Conservation (phyloP, 2,797 vertebrate genomes). For the Parotocinclus haroldoi region DNA sequence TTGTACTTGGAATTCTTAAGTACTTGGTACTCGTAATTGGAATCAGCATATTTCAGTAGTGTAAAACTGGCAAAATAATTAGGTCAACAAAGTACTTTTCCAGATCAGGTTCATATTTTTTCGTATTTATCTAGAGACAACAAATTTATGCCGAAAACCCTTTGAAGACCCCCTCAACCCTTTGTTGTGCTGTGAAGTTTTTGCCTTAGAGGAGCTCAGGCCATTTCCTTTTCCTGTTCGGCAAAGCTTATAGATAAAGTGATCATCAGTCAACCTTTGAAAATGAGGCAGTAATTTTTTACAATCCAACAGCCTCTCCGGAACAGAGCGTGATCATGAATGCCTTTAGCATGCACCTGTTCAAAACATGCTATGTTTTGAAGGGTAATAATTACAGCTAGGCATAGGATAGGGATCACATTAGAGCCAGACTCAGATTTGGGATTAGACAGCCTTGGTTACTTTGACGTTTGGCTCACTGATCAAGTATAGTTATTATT, state of each 20-base stretch:
- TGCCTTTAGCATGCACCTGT: conserved; percentile 1
- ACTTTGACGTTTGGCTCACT: too few species aligned
- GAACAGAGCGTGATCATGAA: conserved; percentile 2
- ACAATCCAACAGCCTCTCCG: background rate
- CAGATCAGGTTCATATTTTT: background rate
- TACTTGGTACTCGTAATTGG: too few species aligned
- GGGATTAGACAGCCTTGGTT: background rate
- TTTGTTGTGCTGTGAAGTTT: conserved; percentile 41
- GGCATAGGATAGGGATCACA: background rate
- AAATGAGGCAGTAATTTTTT: conserved; percentile 11
- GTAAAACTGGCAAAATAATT: too few species aligned
- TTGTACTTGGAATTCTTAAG: too few species aligned
- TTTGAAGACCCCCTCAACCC: conserved; percentile 7
- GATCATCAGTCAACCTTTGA: conserved; percentile 15
- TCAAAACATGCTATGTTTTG: conserved; percentile 5
- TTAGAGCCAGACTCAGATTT: background rate
- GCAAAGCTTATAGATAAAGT: conserved; percentile 23
- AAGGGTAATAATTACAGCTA: background rate
- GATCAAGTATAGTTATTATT: too few species aligned
- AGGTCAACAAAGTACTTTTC: too few species aligned
- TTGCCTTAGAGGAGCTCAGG: conserved; percentile 13
- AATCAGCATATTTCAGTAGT: too few species aligned
- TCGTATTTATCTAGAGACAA: conserved; percentile 9
- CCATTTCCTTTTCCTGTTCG: conserved; percentile 35
- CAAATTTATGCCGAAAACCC: conserved; percentile 11